phyloP scores from a whole-genome alignment of 2,888 invertebrate genomes.

The Drosophila percnosoma region DNA sequence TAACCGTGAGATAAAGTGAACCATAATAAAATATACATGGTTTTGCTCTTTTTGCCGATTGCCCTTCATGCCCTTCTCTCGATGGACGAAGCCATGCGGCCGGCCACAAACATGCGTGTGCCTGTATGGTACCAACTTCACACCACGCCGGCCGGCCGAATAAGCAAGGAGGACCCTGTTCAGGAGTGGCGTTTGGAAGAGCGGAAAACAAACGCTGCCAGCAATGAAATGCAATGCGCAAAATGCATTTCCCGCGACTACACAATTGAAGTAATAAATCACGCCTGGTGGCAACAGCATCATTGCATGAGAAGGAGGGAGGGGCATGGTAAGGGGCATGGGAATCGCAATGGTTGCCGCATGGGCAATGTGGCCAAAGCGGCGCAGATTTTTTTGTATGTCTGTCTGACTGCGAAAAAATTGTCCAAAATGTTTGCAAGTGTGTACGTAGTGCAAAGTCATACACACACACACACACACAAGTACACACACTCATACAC shows the following conservation, averaged over 20 bases:
- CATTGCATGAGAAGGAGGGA: background rate
- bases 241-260: slow-evolving; percentile 78
- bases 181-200: background rate
- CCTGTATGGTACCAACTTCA: slow-evolving; percentile 59
- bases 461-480: slow-evolving; percentile 8
- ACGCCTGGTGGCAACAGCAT: slow-evolving; percentile 47
- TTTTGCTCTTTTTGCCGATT: background rate
- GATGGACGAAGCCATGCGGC: slow-evolving; percentile 14
- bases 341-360: slow-evolving; percentile 19
- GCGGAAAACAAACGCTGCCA: slow-evolving; percentile 69
- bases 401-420: slow-evolving; percentile 44
- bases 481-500: background rate
- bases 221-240: slow-evolving; percentile 79
- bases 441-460: slow-evolving; percentile 19
- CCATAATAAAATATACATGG: background rate
- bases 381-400: slow-evolving; percentile 29
- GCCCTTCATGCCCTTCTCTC: slow-evolving; percentile 17
- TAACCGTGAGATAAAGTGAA: background rate
- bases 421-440: slow-evolving; percentile 38
- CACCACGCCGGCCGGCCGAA: slow-evolving; percentile 57
- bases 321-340: background rate
- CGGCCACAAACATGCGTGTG: slow-evolving; percentile 60
- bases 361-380: slow-evolving; percentile 51
- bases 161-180: slow-evolving; percentile 7
- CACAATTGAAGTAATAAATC: slow-evolving; percentile 80